Base-by-base conservation (phyloP, 2,888 invertebrate genomes). In the Halictus quadricinctus region DNA sequence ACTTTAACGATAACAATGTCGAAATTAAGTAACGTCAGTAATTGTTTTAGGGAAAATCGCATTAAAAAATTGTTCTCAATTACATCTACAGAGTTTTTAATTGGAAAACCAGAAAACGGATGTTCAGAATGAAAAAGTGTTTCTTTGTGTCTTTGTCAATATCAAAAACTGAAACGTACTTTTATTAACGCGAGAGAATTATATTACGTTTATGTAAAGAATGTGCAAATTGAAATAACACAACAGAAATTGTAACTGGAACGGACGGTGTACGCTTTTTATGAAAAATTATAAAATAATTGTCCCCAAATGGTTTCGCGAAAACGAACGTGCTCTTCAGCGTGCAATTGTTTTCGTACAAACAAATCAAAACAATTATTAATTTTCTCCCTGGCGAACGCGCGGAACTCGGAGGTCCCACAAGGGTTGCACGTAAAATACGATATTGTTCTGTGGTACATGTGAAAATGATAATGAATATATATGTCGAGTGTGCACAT, bases 301-400 rank as follows among this genome's bases (percentile, higher is more conserved):
- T 41, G 84, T 15, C 10, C 79, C 84, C 64, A 21, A 41, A 46
- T 46, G 75, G 10, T 25, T 46, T 54, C 72, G 72, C 25, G 60
- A 48, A 29, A 64, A n/a, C 18, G 21, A 29, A n/a, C 64, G 74
- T 50, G 29, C 74, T 25, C 58, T 84, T 84, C 79, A 76, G 54
- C 75, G 13, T 48, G 64, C 75, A 76, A 84, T 84, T 84, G 79
- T 84, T 84, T 84, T 72, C 84, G n/a, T 25, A 29, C 64, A 72
- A 46, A 54, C 84, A 58, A 79, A 84, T 84, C 84, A 72, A n/a
- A 54, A 64, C 64, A 72, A 79, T 84, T 72, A 84, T 84, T 84
- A 84, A 84, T 84, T 84, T 60, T 46, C 75, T 54, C 36, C 21
- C 64, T 5, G 7, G 46, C 36, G 84, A 21, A 54, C 36, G 41